A percentile compares a stretch with the other conserved stretches of the same genome.
These are phyloP conservation scores for Drepana arcuata DNA, from an alignment of 1,140 invertebrate species.

Conservation along the genomic window DNA sequence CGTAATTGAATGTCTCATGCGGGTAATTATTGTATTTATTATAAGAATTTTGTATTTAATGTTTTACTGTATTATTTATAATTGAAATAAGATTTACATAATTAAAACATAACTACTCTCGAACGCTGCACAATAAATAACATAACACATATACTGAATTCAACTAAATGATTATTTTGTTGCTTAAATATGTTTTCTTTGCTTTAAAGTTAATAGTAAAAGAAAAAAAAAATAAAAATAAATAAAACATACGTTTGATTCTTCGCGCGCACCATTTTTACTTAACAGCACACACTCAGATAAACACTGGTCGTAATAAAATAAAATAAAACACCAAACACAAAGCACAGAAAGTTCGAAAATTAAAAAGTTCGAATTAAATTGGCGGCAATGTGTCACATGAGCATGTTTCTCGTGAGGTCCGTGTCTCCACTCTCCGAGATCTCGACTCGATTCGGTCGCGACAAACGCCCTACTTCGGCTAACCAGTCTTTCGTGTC, in stretches of 20 bases:
- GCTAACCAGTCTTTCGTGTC: conserved; percentile 41
- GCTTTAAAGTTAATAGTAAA: too few relatives aligned
- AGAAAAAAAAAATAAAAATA: conserved; percentile 15
- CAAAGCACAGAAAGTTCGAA: conserved; percentile 33
- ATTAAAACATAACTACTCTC: too few relatives aligned
- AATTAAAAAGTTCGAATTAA: conserved; percentile 27
- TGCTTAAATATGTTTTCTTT: too few relatives aligned
- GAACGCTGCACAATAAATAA: too few relatives aligned
- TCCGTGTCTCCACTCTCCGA: conserved; percentile 61
- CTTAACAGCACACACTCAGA: conserved; percentile 15
- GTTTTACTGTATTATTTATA: too few relatives aligned
- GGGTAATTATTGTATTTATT: too few relatives aligned
- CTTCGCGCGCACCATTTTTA: conserved; percentile 36
- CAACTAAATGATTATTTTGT: too few relatives aligned
- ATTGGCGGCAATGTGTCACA: conserved; percentile 59
- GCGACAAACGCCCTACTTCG: conserved; percentile 60
- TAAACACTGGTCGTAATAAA: conserved; percentile 15
- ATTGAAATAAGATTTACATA: too few relatives aligned
- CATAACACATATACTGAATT: too few relatives aligned
- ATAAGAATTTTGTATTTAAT: too few relatives aligned
- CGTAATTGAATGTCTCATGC: too few relatives aligned
- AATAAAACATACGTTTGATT: conserved; percentile 36
- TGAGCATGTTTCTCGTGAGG: conserved; percentile 57
- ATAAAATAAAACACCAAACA: conserved; percentile 37
- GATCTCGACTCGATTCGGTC: conserved; percentile 51